Evolutionary conservation across 2,888 invertebrate species (phyloP).

Genomic region (Zele albiditarsus): DNA sequence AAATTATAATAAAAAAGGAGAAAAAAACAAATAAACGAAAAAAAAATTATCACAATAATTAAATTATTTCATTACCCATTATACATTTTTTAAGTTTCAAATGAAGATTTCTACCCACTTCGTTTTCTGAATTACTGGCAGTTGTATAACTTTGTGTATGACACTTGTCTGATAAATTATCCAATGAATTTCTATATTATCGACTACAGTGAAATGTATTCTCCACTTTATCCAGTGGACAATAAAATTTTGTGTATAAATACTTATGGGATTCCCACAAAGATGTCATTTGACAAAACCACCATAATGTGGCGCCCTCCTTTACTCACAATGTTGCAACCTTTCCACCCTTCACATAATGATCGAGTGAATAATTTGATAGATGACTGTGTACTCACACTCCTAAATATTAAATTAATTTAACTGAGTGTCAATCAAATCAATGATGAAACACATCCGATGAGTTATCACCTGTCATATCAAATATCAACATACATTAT

Average conservation of each 20-base stretch:
- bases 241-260: not conserved
- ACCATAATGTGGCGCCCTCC: not conserved
- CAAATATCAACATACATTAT: too few relatives aligned
- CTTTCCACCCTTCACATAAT: not conserved
- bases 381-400: not conserved
- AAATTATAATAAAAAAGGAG: not conserved
- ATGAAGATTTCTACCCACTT: not conserved
- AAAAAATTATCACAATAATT: not conserved
- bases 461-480: too few relatives aligned
- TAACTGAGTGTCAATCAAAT: not conserved
- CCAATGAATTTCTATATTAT: too few relatives aligned
- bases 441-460: not conserved
- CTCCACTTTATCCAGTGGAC: too few relatives aligned
- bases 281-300: not conserved
- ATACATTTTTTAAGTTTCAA: not conserved
- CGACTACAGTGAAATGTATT: too few relatives aligned
- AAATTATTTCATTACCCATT: slow-evolving; percentile 17
- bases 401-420: not conserved
- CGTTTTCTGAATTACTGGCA: too few relatives aligned
- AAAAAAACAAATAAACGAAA: too few relatives aligned
- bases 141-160: too few relatives aligned
- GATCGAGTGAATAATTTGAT: not conserved
- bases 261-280: not conserved
- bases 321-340: not conserved
- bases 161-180: too few relatives aligned